Conservation (phyloP, 2,888 invertebrate genomes). For the Melangyna quadrimaculata region DNA sequence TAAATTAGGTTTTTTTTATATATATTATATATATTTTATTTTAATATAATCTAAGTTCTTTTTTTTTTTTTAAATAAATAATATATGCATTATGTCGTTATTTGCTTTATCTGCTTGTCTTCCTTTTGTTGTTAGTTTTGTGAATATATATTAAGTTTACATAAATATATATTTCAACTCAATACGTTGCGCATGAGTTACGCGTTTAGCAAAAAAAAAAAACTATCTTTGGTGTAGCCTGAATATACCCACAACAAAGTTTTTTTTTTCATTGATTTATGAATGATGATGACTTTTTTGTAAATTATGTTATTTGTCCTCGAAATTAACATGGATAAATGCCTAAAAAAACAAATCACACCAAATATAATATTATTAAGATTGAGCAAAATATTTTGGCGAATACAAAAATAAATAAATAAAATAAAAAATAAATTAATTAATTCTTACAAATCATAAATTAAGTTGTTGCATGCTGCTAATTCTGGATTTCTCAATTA, state of each 20-base stretch:
- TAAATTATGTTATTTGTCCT: slow-evolving; percentile 77
- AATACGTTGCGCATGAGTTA: slow-evolving; percentile 59
- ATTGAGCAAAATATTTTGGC: slow-evolving; percentile 58
- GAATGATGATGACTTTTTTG: slow-evolving; percentile 70
- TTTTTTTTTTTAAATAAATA: slow-evolving; percentile 74
- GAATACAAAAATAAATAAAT: slow-evolving; percentile 70
- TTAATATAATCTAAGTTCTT: slow-evolving; percentile 71
- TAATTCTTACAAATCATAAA: slow-evolving; percentile 65
- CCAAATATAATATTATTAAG: slow-evolving; percentile 60
- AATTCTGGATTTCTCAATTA: slow-evolving; percentile 76
- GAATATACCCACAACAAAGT: slow-evolving; percentile 70
- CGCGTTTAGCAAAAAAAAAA: slow-evolving; percentile 53
- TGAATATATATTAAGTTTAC: slow-evolving; percentile 63
- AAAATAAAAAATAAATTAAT: slow-evolving; percentile 48
- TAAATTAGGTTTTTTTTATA: slow-evolving; percentile 53
- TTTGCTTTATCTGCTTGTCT: slow-evolving; percentile 70
- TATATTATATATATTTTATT: slow-evolving; percentile 62
- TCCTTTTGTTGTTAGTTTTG: slow-evolving; percentile 41
- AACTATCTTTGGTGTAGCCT: slow-evolving; percentile 75
- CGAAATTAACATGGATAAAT: slow-evolving; percentile 82
- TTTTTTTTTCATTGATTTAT: slow-evolving; percentile 65
- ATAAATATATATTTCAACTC: slow-evolving; percentile 52
- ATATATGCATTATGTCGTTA: slow-evolving; percentile 73
- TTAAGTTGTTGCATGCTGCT: slow-evolving; percentile 67
- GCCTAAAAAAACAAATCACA: slow-evolving; percentile 78